Conservation (phyloP, 2,113 vertebrate genomes). For the Acanthisitta chloris region DNA sequence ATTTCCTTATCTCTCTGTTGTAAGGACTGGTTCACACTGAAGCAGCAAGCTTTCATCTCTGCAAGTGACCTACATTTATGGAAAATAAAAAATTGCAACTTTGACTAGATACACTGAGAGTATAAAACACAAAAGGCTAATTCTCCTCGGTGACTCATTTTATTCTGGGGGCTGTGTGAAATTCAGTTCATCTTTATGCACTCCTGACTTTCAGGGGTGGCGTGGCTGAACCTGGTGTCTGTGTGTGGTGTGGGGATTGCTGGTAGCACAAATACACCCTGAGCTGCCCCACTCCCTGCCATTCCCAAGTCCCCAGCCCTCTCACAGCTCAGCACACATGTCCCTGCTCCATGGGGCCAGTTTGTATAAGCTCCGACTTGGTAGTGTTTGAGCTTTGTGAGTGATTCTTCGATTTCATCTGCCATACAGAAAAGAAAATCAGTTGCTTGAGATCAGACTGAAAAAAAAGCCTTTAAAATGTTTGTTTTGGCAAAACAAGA, state of each 20-base stretch:
- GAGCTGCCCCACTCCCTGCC: neutral
- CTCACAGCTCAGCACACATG: neutral
- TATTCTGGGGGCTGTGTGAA: neutral
- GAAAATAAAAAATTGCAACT: constrained; percentile 16
- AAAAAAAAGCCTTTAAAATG: neutral
- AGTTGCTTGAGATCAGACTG: neutral
- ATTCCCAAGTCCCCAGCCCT: neutral
- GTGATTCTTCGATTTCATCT: neutral
- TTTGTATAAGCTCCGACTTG: neutral
- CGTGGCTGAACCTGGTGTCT: neutral
- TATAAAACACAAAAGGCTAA: neutral
- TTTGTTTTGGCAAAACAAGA: neutral
- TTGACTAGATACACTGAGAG: neutral
- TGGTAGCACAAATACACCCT: neutral
- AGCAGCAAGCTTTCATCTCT: constrained; percentile 53
- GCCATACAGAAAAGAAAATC: neutral
- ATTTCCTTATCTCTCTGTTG: constrained; percentile 53
- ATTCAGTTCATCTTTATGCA: neutral
- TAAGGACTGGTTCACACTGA: constrained; percentile 42
- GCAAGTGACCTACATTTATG: constrained; percentile 68
- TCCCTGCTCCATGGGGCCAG: neutral
- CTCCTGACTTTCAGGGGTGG: fast-evolving
- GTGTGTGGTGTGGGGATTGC: neutral
- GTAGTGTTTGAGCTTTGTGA: neutral
- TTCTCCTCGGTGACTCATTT: neutral